Evolutionary conservation across 2,113 vertebrate species (phyloP).

Genomic region (Chloropsis cyanopogon): DNA sequence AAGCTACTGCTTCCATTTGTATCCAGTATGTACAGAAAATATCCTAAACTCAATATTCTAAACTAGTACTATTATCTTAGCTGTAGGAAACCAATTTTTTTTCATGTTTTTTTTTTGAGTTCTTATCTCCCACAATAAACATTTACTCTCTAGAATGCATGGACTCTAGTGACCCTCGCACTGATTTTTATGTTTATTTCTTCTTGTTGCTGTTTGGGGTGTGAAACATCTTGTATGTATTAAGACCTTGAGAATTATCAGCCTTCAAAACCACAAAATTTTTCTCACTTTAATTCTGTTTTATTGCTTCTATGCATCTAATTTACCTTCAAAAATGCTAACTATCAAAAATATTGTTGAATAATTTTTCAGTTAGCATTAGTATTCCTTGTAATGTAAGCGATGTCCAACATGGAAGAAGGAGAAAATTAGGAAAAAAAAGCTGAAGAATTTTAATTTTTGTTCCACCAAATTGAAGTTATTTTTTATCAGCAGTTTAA

Average conservation of each 20-base stretch:
- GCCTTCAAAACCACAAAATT: not conserved
- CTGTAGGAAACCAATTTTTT: not conserved
- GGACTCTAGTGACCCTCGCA: not conserved
- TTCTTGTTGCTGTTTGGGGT: not conserved
- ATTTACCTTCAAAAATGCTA: not conserved
- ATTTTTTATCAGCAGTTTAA: not conserved
- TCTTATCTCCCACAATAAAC: not conserved
- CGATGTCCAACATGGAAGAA: not conserved
- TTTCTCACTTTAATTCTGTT: not conserved
- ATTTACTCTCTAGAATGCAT: not conserved
- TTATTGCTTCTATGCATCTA: not conserved
- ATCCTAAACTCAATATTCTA: not conserved
- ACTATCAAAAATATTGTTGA: not conserved
- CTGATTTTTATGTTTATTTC: not conserved
- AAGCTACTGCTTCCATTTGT: not conserved
- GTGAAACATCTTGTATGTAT: not conserved
- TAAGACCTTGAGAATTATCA: not conserved
- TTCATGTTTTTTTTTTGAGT: not conserved
- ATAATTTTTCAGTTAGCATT: not conserved
- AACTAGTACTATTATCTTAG: not conserved
- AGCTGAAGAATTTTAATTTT: not conserved
- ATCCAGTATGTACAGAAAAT: not conserved
- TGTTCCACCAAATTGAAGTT: not conserved
- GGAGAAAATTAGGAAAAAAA: not conserved
- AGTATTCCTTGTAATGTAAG: not conserved